Base-by-base conservation (phyloP, 2,797 vertebrate species). In the Alosa sapidissima region DNA sequence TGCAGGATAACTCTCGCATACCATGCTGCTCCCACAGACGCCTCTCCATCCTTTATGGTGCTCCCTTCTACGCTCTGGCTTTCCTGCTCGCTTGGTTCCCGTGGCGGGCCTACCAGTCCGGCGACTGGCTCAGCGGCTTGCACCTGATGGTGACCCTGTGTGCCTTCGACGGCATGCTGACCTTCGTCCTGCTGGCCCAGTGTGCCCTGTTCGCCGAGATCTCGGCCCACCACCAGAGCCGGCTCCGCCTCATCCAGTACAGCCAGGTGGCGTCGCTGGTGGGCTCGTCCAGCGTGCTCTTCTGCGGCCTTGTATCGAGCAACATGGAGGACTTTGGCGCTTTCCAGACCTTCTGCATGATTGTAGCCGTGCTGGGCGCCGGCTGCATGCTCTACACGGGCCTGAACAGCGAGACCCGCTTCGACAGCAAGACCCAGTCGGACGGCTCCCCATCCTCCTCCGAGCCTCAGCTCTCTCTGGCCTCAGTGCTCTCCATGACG, bases 41-140 rank as follows among this genome's bases (percentile, higher is more conserved):
- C 11, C 90, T 96, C 84, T 97, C 96, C 1, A 96, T 98, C 75
- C 84, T 97, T 0, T 97, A 95, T 0, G 97, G 97, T 0, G 96
- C 96, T 5, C 96, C 96, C 0, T 86, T 97, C 7, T 98, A 96
- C n/a, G 94, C 94, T 0, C 81, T 97, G 85, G 94, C 97, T 14
- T 99, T 98, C 85, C 94, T 99, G 87, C 91, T 98, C 21, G 96
- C 97, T 1, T 98, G 98, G 97, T 98, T 98, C 89, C 98, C 98
- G 0, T 98, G 98, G 98, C 93, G 93, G 81, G 47, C 52, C 24
- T 98, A 97, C 0, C 5, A 87, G 16, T 92, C 96, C 2, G 95
- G 93, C 0, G 98, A 98, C 89, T 97, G 97, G 96, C 82, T 98
- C n/a, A 95, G 95, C 0, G 96, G 97, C 0, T 65, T 97, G 1